Evolutionary conservation across 2,888 invertebrate genomes (phyloP).

Genomic region (Tenthredo amoena): DNA sequence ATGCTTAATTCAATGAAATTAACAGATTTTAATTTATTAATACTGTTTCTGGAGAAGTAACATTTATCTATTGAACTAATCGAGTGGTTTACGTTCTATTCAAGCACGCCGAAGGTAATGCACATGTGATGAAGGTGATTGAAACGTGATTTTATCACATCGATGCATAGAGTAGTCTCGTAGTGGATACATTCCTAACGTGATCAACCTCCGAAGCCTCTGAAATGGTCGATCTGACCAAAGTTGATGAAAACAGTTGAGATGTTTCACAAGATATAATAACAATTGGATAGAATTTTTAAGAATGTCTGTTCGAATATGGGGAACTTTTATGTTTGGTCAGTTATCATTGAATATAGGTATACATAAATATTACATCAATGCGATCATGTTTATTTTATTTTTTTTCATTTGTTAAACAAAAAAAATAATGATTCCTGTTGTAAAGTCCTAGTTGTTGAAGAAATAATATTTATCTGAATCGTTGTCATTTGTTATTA

Average conservation of each 20-base stretch:
- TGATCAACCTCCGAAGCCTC: conserved; percentile 63
- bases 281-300: conserved; percentile 41
- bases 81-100: conserved; percentile 55
- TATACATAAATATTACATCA: conserved; percentile 1
- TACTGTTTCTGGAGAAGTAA: background rate
- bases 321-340: background rate
- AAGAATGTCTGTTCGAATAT: conserved; percentile 2
- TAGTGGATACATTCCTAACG: conserved; percentile 73
- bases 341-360: background rate
- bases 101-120: conserved; percentile 76
- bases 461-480: conserved; percentile 21
- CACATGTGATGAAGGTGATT: conserved; percentile 74
- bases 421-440: background rate
- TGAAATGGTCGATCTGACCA: conserved; percentile 62
- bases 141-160: conserved; percentile 57
- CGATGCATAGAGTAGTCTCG: conserved; percentile 1
- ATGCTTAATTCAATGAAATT: background rate
- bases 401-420: background rate
- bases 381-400: background rate
- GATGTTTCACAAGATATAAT: conserved; percentile 15
- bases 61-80: background rate
- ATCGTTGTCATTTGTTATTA: background rate
- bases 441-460: background rate
- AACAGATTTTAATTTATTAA: background rate
- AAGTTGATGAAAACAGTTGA: conserved; percentile 21